Evolutionary conservation across 2,797 vertebrate species (phyloP).

Genomic region (Syngnathus acus): DNA sequence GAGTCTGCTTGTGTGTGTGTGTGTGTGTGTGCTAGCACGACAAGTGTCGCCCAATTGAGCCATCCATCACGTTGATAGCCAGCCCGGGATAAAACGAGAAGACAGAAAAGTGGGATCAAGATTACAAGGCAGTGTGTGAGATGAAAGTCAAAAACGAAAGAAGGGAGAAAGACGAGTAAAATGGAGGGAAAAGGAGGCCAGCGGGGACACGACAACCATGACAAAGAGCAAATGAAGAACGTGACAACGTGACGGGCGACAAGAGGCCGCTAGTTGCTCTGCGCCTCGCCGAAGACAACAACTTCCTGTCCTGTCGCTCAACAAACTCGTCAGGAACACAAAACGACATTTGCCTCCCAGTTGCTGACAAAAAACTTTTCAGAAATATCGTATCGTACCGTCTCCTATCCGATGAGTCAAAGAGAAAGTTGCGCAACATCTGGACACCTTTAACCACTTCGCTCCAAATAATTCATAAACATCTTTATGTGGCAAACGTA

Average conservation of each 20-base stretch:
- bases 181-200: too few relatives aligned
- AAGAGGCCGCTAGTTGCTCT: too few relatives aligned
- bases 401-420: neutral
- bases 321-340: too few relatives aligned
- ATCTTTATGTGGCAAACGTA: neutral
- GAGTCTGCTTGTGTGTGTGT: neutral
- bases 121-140: constrained; percentile 23
- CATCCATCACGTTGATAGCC: constrained; percentile 57
- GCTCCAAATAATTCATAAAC: neutral
- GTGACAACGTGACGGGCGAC: neutral
- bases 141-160: neutral
- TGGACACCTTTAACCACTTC: neutral
- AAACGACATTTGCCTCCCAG: too few relatives aligned
- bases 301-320: too few relatives aligned
- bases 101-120: constrained; percentile 11
- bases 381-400: too few relatives aligned
- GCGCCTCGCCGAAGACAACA: too few relatives aligned
- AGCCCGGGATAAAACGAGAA: constrained; percentile 33
- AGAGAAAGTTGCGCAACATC: neutral
- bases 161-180: neutral
- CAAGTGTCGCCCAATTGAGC: constrained; percentile 36
- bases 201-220: neutral
- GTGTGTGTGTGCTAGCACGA: constrained; percentile 4
- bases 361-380: too few relatives aligned
- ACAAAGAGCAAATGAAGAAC: constrained; percentile 2